Evolutionary conservation across 2,113 vertebrate genomes (phyloP).

Genomic region (Globicephala melas): DNA sequence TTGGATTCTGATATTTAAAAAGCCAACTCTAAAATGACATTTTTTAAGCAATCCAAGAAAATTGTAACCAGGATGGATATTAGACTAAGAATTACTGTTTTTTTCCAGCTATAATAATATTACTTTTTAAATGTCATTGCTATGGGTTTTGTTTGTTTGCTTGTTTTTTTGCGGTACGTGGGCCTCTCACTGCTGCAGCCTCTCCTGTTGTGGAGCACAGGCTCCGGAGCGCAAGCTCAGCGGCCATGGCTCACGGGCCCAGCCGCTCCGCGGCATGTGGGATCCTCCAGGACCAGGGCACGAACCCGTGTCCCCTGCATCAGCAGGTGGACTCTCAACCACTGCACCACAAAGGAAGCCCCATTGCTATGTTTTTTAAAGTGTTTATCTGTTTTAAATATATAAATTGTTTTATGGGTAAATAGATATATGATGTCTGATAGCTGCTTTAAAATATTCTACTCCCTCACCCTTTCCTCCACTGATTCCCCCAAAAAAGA

Average conservation of each 20-base stretch:
- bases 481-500: neutral
- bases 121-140: neutral
- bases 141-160: neutral
- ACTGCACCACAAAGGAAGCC: too few relatives aligned
- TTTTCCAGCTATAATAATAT: neutral
- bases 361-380: neutral
- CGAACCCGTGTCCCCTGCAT: too few relatives aligned
- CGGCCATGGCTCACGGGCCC: too few relatives aligned
- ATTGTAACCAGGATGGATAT: neutral
- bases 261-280: too few relatives aligned
- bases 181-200: too few relatives aligned
- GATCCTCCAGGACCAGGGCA: too few relatives aligned
- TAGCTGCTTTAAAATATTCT: neutral
- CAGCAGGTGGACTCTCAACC: too few relatives aligned
- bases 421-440: neutral
- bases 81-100: neutral
- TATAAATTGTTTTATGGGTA: neutral
- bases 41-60: neutral
- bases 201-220: too few relatives aligned
- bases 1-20: neutral
- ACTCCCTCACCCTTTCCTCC: neutral
- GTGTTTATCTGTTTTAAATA: neutral
- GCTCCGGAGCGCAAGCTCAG: too few relatives aligned
- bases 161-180: too few relatives aligned
- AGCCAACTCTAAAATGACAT: neutral